phyloP scores from a whole-genome alignment of 2,113 vertebrate species.

The Barnardius zonarius region DNA sequence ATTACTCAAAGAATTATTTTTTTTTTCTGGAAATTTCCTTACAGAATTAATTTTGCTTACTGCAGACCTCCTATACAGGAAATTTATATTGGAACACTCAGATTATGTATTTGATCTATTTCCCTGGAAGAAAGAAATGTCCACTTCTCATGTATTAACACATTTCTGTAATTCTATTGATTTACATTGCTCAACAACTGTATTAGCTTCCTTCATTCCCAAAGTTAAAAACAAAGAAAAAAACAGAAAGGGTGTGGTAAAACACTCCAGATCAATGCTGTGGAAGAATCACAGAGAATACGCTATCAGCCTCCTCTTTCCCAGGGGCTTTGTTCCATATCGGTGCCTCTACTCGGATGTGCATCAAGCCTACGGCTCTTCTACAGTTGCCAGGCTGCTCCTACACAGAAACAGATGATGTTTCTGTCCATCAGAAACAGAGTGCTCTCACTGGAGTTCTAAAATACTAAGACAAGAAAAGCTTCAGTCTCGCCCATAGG shows the following conservation, averaged over 20 bases:
- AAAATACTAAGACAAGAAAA: background rate
- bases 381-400: background rate
- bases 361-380: too few species aligned
- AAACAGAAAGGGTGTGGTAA: background rate
- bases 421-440: background rate
- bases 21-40: background rate
- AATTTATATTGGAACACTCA: background rate
- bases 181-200: background rate
- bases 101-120: background rate
- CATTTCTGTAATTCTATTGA: background rate
- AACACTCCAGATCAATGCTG: background rate
- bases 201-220: background rate
- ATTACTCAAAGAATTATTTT: background rate
- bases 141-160: background rate
- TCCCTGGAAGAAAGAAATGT: background rate
- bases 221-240: background rate
- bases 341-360: background rate
- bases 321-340: background rate
- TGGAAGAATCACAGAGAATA: background rate
- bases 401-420: background rate
- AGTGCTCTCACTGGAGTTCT: background rate
- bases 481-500: fast-evolving
- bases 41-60: background rate
- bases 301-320: background rate
- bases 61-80: background rate